Conservation (phyloP, 2,888 invertebrate genomes). For the Dermolepida albohirtum region DNA sequence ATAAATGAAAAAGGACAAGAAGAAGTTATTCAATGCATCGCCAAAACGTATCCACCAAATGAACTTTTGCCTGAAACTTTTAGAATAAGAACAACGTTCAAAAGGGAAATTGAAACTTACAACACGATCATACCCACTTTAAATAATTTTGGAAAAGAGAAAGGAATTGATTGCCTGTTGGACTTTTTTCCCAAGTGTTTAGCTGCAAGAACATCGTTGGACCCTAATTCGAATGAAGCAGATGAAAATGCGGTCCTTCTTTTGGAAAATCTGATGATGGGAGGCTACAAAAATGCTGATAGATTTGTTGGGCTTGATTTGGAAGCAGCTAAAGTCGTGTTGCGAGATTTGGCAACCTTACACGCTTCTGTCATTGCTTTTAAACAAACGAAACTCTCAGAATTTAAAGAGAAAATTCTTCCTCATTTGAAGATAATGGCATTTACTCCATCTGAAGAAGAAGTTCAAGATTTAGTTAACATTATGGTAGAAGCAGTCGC, state of each 20-base stretch:
- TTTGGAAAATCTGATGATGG: conserved; percentile 67
- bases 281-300: conserved; percentile 65
- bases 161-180: conserved; percentile 35
- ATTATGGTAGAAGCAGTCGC: neutral
- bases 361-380: conserved; percentile 69
- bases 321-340: conserved; percentile 62
- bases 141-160: conserved; percentile 63
- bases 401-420: too few relatives aligned
- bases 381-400: conserved; percentile 51
- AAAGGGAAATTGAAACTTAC: conserved; percentile 68
- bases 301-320: conserved; percentile 66
- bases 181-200: conserved; percentile 63
- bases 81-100: conserved; percentile 66
- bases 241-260: conserved; percentile 68
- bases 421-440: too few relatives aligned
- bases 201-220: conserved; percentile 63
- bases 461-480: conserved; percentile 7
- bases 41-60: conserved; percentile 68
- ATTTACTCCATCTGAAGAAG: conserved; percentile 1
- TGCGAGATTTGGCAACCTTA: conserved; percentile 66
- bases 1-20: conserved; percentile 42
- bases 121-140: conserved; percentile 64
- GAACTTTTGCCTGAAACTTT: conserved; percentile 66
- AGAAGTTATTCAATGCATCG: conserved; percentile 54
- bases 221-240: conserved; percentile 53